Evolutionary conservation across 2,113 vertebrate species (phyloP).

Genomic region (Rhinopithecus roxellana): DNA sequence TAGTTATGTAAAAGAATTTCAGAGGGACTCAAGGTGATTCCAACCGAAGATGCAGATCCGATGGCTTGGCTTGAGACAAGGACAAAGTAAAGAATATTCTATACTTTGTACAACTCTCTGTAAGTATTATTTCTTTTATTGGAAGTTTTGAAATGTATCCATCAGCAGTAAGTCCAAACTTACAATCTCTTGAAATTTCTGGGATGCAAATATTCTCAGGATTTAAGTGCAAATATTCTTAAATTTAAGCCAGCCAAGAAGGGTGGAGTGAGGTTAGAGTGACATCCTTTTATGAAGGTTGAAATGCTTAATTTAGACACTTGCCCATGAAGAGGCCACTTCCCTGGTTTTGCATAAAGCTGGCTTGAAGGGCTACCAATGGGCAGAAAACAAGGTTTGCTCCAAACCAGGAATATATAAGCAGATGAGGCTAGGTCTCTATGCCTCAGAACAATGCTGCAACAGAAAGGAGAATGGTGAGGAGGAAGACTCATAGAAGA

Average conservation of each 20-base stretch:
- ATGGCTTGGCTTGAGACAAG: background rate
- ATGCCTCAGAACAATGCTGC: rapidly evolving
- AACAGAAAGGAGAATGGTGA: background rate
- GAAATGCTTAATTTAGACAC: background rate
- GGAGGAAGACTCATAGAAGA: background rate
- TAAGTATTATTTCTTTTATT: background rate
- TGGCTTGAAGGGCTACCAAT: no score
- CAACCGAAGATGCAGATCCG: background rate
- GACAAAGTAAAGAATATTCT: no score
- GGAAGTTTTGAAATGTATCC: background rate
- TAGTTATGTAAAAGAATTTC: background rate
- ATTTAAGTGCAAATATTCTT: background rate
- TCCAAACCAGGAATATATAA: background rate
- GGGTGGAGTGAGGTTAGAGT: background rate
- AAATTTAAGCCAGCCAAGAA: background rate
- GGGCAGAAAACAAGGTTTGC: background rate
- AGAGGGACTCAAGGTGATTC: background rate
- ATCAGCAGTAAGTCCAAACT: background rate
- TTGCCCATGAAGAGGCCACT: background rate
- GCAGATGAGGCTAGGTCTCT: background rate
- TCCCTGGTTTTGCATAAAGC: background rate
- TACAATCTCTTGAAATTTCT: background rate
- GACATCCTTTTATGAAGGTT: background rate
- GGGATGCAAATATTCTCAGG: background rate
- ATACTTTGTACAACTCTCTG: background rate